phyloP scores from a whole-genome alignment of 1,140 invertebrate species.

The Ceratitis capitata region DNA sequence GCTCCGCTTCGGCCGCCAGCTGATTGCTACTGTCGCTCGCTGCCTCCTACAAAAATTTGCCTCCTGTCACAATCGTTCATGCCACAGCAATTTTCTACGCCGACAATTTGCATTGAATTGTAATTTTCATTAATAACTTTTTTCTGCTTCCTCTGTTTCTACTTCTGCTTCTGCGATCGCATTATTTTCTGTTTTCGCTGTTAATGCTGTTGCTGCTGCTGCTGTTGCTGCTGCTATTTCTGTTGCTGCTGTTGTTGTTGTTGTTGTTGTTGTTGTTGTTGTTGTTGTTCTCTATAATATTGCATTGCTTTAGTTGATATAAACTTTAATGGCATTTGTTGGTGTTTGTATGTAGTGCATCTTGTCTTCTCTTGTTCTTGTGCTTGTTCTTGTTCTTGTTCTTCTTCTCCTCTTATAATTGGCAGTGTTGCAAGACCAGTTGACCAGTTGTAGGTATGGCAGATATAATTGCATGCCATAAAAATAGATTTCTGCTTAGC shows the following conservation, averaged over 20 bases:
- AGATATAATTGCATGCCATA: not conserved
- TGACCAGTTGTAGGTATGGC: not conserved
- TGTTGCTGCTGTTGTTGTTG: not conserved
- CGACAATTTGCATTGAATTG: not conserved
- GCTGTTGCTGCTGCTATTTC: not conserved
- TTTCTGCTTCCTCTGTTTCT: too few species aligned
- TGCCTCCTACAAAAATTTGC: too few species aligned
- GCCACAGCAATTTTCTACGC: not conserved
- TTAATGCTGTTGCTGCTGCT: not conserved
- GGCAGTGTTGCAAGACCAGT: not conserved
- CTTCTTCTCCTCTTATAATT: not conserved
- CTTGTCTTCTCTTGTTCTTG: not conserved
- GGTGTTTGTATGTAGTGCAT: not conserved
- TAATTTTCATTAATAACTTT: constrained; percentile 7
- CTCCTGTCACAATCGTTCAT: not conserved
- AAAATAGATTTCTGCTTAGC: constrained; percentile 31
- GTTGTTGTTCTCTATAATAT: not conserved
- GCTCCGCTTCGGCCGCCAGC: too few species aligned
- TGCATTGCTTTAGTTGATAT: not conserved
- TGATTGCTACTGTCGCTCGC: too few species aligned
- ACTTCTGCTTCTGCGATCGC: too few species aligned
- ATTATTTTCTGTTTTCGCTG: not conserved
- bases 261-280: not conserved
- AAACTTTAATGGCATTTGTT: not conserved
- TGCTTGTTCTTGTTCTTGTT: not conserved